Evolutionary conservation across 2,888 invertebrate genomes (phyloP).

Genomic region (Dolichopus griseipennis): DNA sequence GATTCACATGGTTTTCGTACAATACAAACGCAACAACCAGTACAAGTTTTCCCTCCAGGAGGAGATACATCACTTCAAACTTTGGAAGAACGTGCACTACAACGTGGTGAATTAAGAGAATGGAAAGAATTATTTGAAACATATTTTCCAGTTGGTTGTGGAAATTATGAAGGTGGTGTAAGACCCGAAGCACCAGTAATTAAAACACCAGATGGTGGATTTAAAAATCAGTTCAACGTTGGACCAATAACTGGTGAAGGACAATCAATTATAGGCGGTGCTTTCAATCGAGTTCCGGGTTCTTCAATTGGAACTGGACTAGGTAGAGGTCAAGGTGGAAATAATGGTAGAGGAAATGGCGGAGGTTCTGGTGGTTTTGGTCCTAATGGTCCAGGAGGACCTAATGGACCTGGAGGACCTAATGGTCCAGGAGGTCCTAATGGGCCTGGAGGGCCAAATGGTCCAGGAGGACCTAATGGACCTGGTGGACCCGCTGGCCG

Average conservation of each 20-base stretch:
- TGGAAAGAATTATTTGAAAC: conserved; percentile 51
- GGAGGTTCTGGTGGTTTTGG: conserved; percentile 17
- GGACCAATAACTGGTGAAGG: conserved; percentile 14
- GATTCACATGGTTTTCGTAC: conserved; percentile 70
- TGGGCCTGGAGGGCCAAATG: conserved; percentile 19
- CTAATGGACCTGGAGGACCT: conserved; percentile 19
- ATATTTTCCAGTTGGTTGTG: conserved; percentile 66
- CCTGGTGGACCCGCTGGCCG: conserved; percentile 22
- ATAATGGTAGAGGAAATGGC: conserved; percentile 16
- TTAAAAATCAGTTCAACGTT: conserved; percentile 18
- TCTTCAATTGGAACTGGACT: conserved; percentile 7
- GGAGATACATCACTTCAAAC: conserved; percentile 23
- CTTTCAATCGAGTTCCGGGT: neutral
- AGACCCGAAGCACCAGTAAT: conserved; percentile 33
- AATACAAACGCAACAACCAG: conserved; percentile 57
- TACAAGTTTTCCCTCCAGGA: conserved; percentile 49
- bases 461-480: conserved; percentile 23
- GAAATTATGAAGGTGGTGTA: conserved; percentile 44
- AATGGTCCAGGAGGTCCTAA: conserved; percentile 13
- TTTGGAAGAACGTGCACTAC: conserved; percentile 28
- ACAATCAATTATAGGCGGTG: neutral
- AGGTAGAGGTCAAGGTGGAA: conserved; percentile 9
- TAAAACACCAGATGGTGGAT: conserved; percentile 26
- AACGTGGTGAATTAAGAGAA: conserved; percentile 50
- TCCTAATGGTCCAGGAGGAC: conserved; percentile 19